phyloP scores from a whole-genome alignment of 1,140 invertebrate genomes.

The Pseudomyrmex flavicornis region DNA sequence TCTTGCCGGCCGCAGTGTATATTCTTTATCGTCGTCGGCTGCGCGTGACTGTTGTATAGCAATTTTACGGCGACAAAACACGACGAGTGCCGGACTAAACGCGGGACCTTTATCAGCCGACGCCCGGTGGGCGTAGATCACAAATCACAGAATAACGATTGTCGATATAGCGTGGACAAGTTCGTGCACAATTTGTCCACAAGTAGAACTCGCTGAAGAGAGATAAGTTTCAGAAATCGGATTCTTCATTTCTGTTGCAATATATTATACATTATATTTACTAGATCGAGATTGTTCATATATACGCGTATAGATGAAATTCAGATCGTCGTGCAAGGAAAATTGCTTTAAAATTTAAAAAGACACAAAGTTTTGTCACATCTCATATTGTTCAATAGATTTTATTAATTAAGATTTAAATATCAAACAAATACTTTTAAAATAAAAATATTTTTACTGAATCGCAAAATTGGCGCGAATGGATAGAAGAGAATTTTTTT shows the following conservation, averaged over 20 bases:
- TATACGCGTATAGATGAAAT: too few relatives aligned
- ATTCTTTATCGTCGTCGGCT: slow-evolving; percentile 34
- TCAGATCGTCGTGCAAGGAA: too few relatives aligned
- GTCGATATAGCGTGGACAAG: neutral
- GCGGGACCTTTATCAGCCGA: slow-evolving; percentile 30
- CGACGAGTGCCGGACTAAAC: slow-evolving; percentile 7
- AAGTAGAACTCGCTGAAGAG: neutral
- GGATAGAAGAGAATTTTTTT: too few relatives aligned
- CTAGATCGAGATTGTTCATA: too few relatives aligned
- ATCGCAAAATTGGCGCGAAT: neutral
- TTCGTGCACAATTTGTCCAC: neutral
- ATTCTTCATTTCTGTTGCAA: neutral
- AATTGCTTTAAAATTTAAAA: too few relatives aligned
- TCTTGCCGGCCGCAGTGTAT: neutral
- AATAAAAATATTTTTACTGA: neutral
- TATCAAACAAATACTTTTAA: neutral
- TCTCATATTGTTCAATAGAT: too few relatives aligned
- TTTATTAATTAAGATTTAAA: neutral
- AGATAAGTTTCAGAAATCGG: slow-evolving; percentile 11
- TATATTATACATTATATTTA: too few relatives aligned
- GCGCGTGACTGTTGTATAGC: neutral
- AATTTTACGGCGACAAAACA: slow-evolving; percentile 24
- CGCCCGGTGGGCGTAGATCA: slow-evolving; percentile 62
- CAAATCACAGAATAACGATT: neutral
- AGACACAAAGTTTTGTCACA: too few relatives aligned